Conservation (phyloP, 2,888 invertebrate species). For the Diploptera punctata region DNA sequence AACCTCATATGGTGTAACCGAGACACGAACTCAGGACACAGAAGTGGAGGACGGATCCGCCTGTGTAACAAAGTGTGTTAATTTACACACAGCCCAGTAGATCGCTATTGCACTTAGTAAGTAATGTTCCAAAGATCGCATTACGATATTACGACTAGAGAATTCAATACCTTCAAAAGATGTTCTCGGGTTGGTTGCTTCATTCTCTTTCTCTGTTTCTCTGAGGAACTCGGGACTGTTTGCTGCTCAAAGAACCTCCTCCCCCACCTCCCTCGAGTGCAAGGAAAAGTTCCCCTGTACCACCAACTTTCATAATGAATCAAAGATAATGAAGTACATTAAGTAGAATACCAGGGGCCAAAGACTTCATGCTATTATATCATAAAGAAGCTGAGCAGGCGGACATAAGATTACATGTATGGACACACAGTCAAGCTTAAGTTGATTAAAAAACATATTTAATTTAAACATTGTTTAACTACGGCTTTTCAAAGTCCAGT, state of each 20-base stretch:
- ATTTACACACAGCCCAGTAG: neutral
- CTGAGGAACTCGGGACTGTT: slow-evolving; percentile 9
- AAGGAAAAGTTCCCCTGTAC: neutral
- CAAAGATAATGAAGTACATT: slow-evolving; percentile 42
- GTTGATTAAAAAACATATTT: too few species aligned
- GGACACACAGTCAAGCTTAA: too few species aligned
- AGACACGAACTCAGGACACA: too few species aligned
- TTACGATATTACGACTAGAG: slow-evolving; percentile 33
- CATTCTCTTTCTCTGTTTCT: neutral
- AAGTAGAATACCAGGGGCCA: slow-evolving; percentile 16
- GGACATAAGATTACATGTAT: too few species aligned
- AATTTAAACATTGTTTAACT: too few species aligned
- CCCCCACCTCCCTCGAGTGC: neutral
- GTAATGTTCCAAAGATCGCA: slow-evolving; percentile 29
- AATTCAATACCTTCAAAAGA: slow-evolving; percentile 28
- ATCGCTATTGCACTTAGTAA: neutral
- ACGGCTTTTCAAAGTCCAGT: too few species aligned
- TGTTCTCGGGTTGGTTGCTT: slow-evolving; percentile 18
- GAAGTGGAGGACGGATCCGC: too few species aligned
- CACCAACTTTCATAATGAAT: slow-evolving; percentile 38
- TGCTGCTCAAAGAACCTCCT: slow-evolving; percentile 5
- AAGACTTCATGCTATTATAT: slow-evolving; percentile 29
- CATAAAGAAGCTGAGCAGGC: slow-evolving; percentile 24
- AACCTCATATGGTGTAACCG: too few species aligned
- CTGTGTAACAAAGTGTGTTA: too few species aligned